phyloP scores from a whole-genome alignment of 2,113 vertebrate species.

The Montifringilla adamsi region DNA sequence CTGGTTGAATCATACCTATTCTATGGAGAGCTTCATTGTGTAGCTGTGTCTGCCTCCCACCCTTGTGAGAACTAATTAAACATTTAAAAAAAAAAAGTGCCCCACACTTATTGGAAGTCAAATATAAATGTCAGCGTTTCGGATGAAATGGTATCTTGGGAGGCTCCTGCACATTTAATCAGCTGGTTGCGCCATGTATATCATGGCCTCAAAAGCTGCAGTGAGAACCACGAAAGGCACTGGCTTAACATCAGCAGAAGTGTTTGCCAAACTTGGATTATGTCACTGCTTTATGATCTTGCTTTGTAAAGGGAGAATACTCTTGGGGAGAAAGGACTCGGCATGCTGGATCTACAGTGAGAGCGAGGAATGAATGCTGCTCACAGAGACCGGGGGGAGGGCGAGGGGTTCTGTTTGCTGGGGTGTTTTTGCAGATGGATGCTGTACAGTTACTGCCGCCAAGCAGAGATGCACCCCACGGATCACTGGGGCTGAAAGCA shows the following conservation, averaged over 20 bases:
- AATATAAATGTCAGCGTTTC: conserved; percentile 32
- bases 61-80: conserved; percentile 30
- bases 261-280: conserved; percentile 64
- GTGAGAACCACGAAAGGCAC: conserved; percentile 37
- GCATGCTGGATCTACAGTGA: not conserved
- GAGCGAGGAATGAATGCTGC: conserved; percentile 8
- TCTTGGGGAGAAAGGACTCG: conserved; percentile 43
- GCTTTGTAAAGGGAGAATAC: conserved; percentile 62
- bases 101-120: conserved; percentile 28
- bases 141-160: conserved; percentile 26
- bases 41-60: not conserved
- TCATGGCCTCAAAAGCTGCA: not conserved
- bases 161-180: conserved; percentile 38
- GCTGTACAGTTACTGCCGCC: accelerated
- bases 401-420: not conserved
- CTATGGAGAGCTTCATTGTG: not conserved
- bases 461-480: accelerated
- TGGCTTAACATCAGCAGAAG: conserved; percentile 55
- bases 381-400: not conserved
- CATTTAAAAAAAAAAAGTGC: not conserved
- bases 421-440: not conserved
- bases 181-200: conserved; percentile 21
- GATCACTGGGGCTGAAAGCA: not conserved
- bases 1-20: not conserved
- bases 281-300: conserved; percentile 65